Evolutionary conservation across 2,888 invertebrate genomes (phyloP).

Genomic region (Cerastis rubricosa): DNA sequence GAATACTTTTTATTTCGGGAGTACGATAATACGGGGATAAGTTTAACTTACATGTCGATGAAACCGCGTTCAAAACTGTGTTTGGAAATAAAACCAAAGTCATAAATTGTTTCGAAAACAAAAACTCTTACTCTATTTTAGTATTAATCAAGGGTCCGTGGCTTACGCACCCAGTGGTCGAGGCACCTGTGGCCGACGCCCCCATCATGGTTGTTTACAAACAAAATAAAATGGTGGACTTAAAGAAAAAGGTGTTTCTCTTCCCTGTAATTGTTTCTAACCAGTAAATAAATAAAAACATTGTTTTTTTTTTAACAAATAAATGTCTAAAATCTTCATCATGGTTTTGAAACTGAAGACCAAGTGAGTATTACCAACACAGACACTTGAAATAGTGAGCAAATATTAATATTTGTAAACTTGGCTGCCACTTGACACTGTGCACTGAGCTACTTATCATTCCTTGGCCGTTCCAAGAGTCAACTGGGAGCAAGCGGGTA

Average conservation of each 20-base stretch:
- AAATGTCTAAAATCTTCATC: not conserved
- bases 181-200: too few species aligned
- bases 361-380: not conserved
- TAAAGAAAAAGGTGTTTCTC: not conserved
- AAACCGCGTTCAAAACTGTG: not conserved
- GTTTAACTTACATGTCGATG: too few species aligned
- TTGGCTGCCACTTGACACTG: slow-evolving; percentile 12
- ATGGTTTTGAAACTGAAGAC: not conserved
- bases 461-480: slow-evolving; percentile 39
- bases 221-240: not conserved
- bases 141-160: too few species aligned
- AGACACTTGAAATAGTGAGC: slow-evolving; percentile 5
- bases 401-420: slow-evolving; percentile 42
- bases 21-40: not conserved
- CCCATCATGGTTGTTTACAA: slow-evolving; percentile 19
- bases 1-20: not conserved
- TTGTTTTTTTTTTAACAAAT: not conserved
- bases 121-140: too few species aligned
- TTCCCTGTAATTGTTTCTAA: not conserved
- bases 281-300: not conserved
- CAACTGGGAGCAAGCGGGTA: slow-evolving; percentile 49
- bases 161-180: too few species aligned
- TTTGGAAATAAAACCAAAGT: not conserved
- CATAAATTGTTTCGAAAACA: not conserved
- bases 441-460: slow-evolving; percentile 55